Evolutionary conservation across 2,888 invertebrate species (phyloP), one percentile per base, ranked within the genome.

Genomic region (Apantesis nais): DNA sequence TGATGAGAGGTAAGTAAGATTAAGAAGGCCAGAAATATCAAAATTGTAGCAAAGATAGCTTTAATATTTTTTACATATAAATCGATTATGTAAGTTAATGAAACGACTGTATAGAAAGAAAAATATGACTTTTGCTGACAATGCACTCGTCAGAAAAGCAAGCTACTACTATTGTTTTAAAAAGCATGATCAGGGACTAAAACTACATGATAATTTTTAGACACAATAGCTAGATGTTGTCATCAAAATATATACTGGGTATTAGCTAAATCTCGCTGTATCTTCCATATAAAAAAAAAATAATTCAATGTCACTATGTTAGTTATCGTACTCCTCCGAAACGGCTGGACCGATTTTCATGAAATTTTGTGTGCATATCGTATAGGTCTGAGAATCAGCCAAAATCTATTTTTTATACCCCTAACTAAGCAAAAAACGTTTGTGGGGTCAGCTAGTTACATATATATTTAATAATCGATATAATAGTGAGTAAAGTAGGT

Each of bases 1-100:
- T 81, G 73, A 66, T 72, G 55, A 66, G n/a, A 29, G 22, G 29
- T 52, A 41, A n/a, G 22, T 41, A 44, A 16, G 14, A 7, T 39
- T 19, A 39, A 55, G 37, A 55, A 52, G 55, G 14, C 37, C 34
- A 34, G 7, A n/a, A 52, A 37, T 55, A 55, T 7, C 25, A 25
- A 25, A 52, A 52, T 58, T 58, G 16, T 29, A 58, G 4, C 14
- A 55, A 29, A n/a, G 12, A 5, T 29, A 14, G 2, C 55, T 55
- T 3, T 14, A n/a, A 12, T n/a, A 25, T 25, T 11, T 14, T 55
- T n/a, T 25, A 55, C 4, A 25, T 11, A 14, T 0, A 14, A 25
- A n/a, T 3, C 9, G 0, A 25, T 25, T 55, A 55, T 1, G 55
- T 4, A n/a, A 12, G 0, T 55, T n/a, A n/a, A 2, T 12, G 12